Percentiles rank a stretch among this genome's conserved stretches.
Conservation (phyloP, 2,113 vertebrate species). For the Ornithorhynchus anatinus region DNA sequence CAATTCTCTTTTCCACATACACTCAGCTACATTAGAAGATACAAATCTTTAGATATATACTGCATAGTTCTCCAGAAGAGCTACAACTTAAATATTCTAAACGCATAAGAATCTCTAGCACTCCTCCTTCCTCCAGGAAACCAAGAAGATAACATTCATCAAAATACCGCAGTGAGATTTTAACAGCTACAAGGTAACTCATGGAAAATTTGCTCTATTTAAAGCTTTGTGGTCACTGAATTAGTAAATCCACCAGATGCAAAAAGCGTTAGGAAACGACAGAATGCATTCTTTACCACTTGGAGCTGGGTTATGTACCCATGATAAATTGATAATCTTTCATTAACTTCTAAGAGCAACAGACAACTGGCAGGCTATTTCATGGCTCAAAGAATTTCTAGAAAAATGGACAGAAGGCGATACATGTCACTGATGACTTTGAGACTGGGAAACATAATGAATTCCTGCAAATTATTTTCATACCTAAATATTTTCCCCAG, state of each 20-base stretch:
- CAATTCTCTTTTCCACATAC: too few relatives aligned
- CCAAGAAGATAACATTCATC: too few relatives aligned
- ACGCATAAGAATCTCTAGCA: too few relatives aligned
- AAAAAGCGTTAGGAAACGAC: slow-evolving; percentile 54
- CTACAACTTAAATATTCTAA: too few relatives aligned
- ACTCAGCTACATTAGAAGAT: not conserved
- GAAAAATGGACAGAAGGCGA: slow-evolving; percentile 56
- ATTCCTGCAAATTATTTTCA: slow-evolving; percentile 56
- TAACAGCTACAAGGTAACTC: slow-evolving; percentile 3
- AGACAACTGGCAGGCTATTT: slow-evolving; percentile 76
- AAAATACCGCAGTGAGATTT: too few relatives aligned
- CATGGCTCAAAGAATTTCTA: slow-evolving; percentile 75
- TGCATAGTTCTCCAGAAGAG: too few relatives aligned
- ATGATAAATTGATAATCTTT: slow-evolving; percentile 71
- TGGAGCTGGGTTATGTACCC: slow-evolving; percentile 61
- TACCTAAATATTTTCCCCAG: too few relatives aligned
- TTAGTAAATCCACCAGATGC: slow-evolving; percentile 22
- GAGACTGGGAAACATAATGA: slow-evolving; percentile 63
- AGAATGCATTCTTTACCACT: slow-evolving; percentile 53
- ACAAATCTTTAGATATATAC: not conserved
- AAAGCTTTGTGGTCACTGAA: slow-evolving; percentile 11
- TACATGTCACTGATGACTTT: slow-evolving; percentile 58
- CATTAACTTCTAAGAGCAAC: slow-evolving; percentile 65
- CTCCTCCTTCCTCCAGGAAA: too few relatives aligned
- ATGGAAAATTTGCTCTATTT: slow-evolving; percentile 3